Evolutionary conservation across 2,888 invertebrate species (phyloP), one percentile per base, ranked within the genome.

Genomic region (Cyclophora albipunctata): DNA sequence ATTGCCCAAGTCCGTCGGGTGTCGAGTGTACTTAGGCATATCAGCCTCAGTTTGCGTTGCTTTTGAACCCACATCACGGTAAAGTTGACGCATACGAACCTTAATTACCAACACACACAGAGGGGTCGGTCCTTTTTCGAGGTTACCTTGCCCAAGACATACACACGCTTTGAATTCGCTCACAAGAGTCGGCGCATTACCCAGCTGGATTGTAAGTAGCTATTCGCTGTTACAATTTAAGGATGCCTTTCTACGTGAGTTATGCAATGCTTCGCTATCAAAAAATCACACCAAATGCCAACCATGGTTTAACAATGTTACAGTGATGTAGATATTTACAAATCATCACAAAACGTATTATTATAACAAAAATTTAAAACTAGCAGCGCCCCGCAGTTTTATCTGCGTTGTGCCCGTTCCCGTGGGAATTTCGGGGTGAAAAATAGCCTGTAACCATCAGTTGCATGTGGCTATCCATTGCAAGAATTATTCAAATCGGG

Each of bases 41-140:
- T 47, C 53, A 62, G 52, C 47, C 43, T 55, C 46, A 54, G 70
- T 70, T 69, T 64, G 61, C 69, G 64, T 71, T 71, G 69, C 72
- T 72, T 75, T 73, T 68, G 68, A 77, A 77, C 77, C 78, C 79
- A 81, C 74, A 73, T 81, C 78, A 79, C 66, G 73, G 69, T 57
- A 72, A 78, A 79, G 75, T 81, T 81, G 76, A 77, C 74, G 75
- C 77, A 72, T 69, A 65, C 67, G 67, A 69, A 65, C 71, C 73
- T 77, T 81, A 82, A 82, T 82, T 82, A 83, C 74, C 37, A 37
- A 5, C 5, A 37, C 69, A 73, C 71, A 71, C 69, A 66, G 64
- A 72, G 73, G 72, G 5, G 71, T 70, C 65, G 63, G 62, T 46
- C 74, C 73, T 73, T 77, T 78, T 78, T 73, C 54, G 63, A 63